These are phyloP conservation scores for Heteromurus nitidus DNA, from an alignment of 2,888 invertebrate genomes.

Conservation along the genomic window DNA sequence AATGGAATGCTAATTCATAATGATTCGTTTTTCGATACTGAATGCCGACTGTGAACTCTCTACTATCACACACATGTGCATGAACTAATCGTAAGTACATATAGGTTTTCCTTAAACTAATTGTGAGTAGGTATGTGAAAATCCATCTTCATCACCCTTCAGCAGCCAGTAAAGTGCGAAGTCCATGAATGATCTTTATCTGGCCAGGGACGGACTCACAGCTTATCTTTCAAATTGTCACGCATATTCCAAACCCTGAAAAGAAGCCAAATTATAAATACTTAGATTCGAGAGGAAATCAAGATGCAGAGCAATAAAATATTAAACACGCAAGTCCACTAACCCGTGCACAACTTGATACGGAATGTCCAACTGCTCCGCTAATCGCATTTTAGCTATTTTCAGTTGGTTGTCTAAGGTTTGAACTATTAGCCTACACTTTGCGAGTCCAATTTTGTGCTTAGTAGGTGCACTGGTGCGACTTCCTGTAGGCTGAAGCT, in stretches of 20 bases:
- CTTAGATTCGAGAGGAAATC: background rate
- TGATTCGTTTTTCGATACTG: too few species aligned
- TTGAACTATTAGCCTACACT: conserved; percentile 55
- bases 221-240: conserved; percentile 48
- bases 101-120: too few species aligned
- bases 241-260: conserved; percentile 57
- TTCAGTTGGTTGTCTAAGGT: conserved; percentile 53
- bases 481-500: background rate
- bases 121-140: too few species aligned
- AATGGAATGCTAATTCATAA: too few species aligned
- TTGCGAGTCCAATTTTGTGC: conserved; percentile 59
- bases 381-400: conserved; percentile 42
- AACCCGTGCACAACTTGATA: conserved; percentile 60
- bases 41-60: too few species aligned
- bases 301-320: background rate
- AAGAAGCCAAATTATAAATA: background rate
- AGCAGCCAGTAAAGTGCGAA: too few species aligned
- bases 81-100: too few species aligned
- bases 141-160: too few species aligned
- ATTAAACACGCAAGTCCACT: conserved; percentile 15
- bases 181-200: background rate
- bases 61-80: too few species aligned
- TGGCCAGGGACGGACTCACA: background rate
- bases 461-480: conserved; percentile 23
- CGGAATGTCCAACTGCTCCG: conserved; percentile 53